phyloP scores from a whole-genome alignment of 2,888 invertebrate genomes.

The Euplagia quadripunctaria region DNA sequence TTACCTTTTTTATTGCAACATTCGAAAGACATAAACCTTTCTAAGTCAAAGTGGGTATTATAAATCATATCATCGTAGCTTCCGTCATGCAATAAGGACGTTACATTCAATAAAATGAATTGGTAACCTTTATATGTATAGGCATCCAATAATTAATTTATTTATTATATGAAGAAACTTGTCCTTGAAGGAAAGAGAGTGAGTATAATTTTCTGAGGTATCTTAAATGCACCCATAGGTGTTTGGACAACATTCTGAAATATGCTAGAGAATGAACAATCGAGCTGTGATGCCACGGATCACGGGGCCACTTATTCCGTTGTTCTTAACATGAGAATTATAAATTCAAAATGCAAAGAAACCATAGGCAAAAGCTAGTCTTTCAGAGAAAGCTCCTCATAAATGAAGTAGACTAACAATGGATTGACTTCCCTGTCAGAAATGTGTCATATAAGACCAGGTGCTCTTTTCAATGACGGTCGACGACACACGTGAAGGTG shows the following conservation, averaged over 20 bases:
- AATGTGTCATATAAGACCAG: conserved; percentile 74
- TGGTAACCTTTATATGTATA: conserved; percentile 16
- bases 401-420: conserved; percentile 63
- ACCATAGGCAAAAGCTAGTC: conserved; percentile 16
- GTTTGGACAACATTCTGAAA: not conserved
- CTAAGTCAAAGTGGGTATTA: conserved; percentile 53
- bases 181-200: not conserved
- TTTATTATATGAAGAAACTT: not conserved
- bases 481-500: conserved; percentile 72
- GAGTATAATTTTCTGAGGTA: not conserved
- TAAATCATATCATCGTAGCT: conserved; percentile 60
- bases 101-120: conserved; percentile 35
- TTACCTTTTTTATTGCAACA: conserved; percentile 58
- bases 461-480: conserved; percentile 71
- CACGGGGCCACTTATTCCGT: not conserved
- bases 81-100: conserved; percentile 53
- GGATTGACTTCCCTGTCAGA: conserved; percentile 68
- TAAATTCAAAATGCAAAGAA: not conserved
- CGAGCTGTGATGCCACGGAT: not conserved
- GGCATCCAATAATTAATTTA: not conserved
- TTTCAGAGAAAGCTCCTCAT: conserved; percentile 25
- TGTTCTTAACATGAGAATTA: too few relatives aligned
- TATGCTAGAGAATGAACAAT: not conserved
- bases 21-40: conserved; percentile 60
- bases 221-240: not conserved